Evolutionary conservation across 2,888 invertebrate genomes (phyloP).

Genomic region (Chloroclystis v-ata): DNA sequence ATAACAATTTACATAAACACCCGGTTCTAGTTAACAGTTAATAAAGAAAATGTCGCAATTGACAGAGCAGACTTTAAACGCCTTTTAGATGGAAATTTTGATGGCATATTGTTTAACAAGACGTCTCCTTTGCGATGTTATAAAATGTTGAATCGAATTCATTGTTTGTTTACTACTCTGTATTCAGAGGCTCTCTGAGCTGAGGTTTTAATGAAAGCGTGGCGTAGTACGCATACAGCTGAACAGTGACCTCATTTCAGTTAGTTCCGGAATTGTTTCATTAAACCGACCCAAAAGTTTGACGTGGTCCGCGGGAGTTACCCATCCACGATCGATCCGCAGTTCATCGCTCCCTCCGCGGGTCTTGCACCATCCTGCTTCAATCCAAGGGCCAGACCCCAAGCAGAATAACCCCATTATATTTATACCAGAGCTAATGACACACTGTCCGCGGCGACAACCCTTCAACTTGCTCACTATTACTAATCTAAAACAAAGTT

Average conservation of each 20-base stretch:
- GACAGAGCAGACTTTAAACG: constrained; percentile 64
- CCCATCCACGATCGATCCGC: constrained; percentile 57
- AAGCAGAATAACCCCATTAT: constrained; percentile 49
- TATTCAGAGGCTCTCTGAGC: neutral
- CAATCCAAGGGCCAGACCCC: constrained; percentile 24
- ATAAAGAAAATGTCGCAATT: constrained; percentile 75
- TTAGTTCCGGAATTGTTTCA: constrained; percentile 66
- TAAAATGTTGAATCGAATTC: constrained; percentile 25
- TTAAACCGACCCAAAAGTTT: constrained; percentile 70
- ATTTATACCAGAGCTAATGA: constrained; percentile 49
- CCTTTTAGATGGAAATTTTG: constrained; percentile 70
- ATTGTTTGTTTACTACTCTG: constrained; percentile 9
- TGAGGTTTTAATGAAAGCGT: constrained; percentile 14
- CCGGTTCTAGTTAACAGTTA: constrained; percentile 76
- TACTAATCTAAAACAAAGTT: constrained; percentile 78
- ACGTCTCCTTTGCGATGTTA: constrained; percentile 36
- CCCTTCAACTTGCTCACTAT: constrained; percentile 69
- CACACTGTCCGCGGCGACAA: constrained; percentile 53
- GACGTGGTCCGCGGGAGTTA: constrained; percentile 50
- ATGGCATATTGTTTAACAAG: constrained; percentile 70
- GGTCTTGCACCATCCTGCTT: constrained; percentile 44
- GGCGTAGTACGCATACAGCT: constrained; percentile 46
- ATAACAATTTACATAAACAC: constrained; percentile 79
- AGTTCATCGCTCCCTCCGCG: constrained; percentile 60
- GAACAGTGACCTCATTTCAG: constrained; percentile 65